Percentiles rank a stretch among this genome's conserved stretches.
Evolutionary conservation across 2,113 vertebrate genomes (phyloP).

Genomic region (Poecilia latipinna): DNA sequence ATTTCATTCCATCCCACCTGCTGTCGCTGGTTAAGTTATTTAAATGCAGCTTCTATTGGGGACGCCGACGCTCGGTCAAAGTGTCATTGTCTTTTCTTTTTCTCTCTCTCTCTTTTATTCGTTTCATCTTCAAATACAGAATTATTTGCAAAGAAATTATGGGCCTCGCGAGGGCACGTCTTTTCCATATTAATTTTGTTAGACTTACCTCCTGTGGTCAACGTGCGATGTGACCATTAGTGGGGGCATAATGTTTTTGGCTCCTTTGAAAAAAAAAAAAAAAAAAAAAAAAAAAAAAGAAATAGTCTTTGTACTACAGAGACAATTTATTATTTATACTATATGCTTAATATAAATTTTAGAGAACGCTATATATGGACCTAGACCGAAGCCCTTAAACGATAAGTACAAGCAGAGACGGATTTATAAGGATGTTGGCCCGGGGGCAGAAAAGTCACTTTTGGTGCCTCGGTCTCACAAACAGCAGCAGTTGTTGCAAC

Average conservation of each 20-base stretch:
- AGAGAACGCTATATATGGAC: constrained; percentile 33
- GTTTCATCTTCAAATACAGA: constrained; percentile 93
- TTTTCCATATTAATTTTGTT: constrained; percentile 99
- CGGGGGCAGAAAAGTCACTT: not conserved
- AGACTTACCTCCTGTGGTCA: constrained; percentile 95
- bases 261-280: constrained; percentile 30
- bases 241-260: constrained; percentile 81
- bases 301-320: constrained; percentile 59
- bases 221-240: constrained; percentile 91
- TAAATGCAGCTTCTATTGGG: constrained; percentile 86
- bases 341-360: constrained; percentile 46
- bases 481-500: not conserved
- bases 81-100: constrained; percentile 89
- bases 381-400: constrained; percentile 43
- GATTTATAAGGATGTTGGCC: not conserved
- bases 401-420: constrained; percentile 22
- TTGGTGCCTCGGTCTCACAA: not conserved
- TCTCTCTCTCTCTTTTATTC: constrained; percentile 75
- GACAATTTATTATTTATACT: constrained; percentile 18
- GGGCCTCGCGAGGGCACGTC: constrained; percentile 92
- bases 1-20: constrained; percentile 89
- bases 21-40: constrained; percentile 93
- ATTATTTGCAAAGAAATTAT: constrained; percentile 97
- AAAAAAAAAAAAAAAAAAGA: not conserved
- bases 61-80: constrained; percentile 72